Conservation (phyloP, 2,113 vertebrate genomes). For the Corythornis cristatus region DNA sequence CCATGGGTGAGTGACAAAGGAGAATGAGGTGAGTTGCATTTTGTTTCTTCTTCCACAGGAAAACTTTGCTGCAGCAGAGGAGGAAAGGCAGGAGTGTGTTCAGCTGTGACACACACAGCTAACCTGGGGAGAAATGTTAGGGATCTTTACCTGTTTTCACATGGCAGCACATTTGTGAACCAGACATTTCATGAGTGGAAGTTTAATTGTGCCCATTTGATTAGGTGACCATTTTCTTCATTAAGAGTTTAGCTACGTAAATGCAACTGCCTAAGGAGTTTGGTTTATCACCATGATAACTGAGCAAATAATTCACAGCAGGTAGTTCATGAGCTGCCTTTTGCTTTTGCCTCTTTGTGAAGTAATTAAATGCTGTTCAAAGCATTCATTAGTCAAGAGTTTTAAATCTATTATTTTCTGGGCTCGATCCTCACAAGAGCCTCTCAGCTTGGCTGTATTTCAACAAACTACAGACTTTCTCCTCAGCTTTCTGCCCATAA, state of each 20-base stretch:
- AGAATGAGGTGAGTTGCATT: neutral
- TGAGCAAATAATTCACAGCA: neutral
- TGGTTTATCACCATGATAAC: neutral
- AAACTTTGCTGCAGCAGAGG: neutral
- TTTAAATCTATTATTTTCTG: slow-evolving; percentile 9
- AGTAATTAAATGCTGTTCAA: neutral
- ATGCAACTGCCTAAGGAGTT: neutral
- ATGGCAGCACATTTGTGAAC: rapidly evolving
- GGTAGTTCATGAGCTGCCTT: neutral
- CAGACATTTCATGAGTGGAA: neutral
- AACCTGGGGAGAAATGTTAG: neutral
- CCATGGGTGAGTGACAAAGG: neutral
- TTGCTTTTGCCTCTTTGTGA: neutral
- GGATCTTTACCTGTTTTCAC: neutral
- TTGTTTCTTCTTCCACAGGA: neutral
- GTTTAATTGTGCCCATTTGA: neutral
- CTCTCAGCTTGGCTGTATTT: neutral
- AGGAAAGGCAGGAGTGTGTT: neutral
- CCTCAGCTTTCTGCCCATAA: neutral
- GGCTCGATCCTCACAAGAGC: neutral
- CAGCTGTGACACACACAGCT: neutral
- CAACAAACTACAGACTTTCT: neutral
- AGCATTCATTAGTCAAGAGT: neutral
- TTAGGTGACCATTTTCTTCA: neutral
- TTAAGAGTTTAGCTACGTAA: neutral